These are phyloP conservation scores for Fringilla coelebs DNA, from an alignment of 2,797 vertebrate species.

Conservation along the genomic window DNA sequence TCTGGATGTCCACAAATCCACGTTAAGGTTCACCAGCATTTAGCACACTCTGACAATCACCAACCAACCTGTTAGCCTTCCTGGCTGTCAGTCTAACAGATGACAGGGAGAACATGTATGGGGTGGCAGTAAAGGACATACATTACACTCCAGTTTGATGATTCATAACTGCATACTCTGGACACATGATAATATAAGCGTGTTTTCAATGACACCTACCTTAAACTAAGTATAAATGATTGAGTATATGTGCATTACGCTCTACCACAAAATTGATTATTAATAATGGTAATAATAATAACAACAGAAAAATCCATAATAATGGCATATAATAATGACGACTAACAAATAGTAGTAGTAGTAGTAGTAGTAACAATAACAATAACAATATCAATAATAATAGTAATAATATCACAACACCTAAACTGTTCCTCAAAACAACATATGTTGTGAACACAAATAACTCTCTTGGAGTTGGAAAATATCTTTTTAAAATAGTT, in stretches of 20 bases:
- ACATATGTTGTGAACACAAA: neutral
- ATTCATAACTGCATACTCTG: neutral
- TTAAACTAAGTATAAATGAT: neutral
- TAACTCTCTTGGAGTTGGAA: constrained; percentile 30
- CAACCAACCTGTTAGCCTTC: neutral
- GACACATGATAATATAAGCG: neutral
- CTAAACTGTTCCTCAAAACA: neutral
- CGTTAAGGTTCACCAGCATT: neutral
- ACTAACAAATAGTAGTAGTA: neutral
- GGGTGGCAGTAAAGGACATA: neutral
- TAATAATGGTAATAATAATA: neutral
- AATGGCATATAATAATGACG: neutral
- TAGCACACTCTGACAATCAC: neutral
- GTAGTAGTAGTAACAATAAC: neutral
- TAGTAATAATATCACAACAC: neutral
- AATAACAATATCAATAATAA: neutral
- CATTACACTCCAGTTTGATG: neutral
- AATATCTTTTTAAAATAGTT: constrained; percentile 37
- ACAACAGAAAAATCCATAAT: neutral
- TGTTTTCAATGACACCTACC: neutral
- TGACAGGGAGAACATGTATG: neutral
- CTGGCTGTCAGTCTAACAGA: neutral
- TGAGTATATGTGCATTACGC: neutral
- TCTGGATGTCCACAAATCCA: neutral
- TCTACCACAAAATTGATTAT: neutral